Conservation (phyloP, 2,888 invertebrate genomes). For the Pterostichus madidus region DNA sequence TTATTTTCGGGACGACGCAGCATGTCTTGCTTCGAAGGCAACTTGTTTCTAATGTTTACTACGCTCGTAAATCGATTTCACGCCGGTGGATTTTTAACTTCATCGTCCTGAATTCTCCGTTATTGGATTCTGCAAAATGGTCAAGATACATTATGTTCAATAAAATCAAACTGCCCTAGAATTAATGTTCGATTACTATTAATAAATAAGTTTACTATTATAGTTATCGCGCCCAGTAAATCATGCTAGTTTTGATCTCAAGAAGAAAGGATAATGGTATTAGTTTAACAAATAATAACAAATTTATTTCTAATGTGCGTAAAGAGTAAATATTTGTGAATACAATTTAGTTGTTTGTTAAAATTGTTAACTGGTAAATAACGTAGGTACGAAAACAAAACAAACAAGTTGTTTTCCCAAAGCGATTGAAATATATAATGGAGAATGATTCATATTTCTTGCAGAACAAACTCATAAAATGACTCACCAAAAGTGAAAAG, state of each 20-base stretch:
- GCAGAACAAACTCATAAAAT: background rate
- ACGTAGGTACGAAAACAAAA: background rate
- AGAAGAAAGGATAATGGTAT: background rate
- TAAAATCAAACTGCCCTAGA: slow-evolving; percentile 26
- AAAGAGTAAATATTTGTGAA: slow-evolving; percentile 1
- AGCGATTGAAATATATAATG: background rate
- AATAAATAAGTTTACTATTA: slow-evolving; percentile 39
- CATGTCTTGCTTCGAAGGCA: background rate
- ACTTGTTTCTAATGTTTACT: slow-evolving; percentile 45
- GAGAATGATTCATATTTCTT: slow-evolving; percentile 19
- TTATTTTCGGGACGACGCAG: background rate
- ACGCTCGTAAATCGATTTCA: slow-evolving; percentile 52
- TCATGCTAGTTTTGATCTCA: background rate
- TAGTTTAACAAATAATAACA: background rate
- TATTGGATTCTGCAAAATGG: slow-evolving; percentile 13
- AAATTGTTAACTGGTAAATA: background rate
- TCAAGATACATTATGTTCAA: slow-evolving; percentile 2
- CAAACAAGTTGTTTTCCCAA: background rate
- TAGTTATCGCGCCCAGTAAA: slow-evolving; percentile 7
- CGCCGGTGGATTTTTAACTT: slow-evolving; percentile 18
- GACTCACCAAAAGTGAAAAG: slow-evolving; percentile 16
- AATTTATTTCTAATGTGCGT: background rate
- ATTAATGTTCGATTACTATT: slow-evolving; percentile 31
- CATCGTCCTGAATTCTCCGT: background rate
- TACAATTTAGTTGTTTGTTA: background rate